These are phyloP conservation scores for Pyrocephalus nanus DNA, from an alignment of 2,797 vertebrate genomes.

Conservation along the genomic window DNA sequence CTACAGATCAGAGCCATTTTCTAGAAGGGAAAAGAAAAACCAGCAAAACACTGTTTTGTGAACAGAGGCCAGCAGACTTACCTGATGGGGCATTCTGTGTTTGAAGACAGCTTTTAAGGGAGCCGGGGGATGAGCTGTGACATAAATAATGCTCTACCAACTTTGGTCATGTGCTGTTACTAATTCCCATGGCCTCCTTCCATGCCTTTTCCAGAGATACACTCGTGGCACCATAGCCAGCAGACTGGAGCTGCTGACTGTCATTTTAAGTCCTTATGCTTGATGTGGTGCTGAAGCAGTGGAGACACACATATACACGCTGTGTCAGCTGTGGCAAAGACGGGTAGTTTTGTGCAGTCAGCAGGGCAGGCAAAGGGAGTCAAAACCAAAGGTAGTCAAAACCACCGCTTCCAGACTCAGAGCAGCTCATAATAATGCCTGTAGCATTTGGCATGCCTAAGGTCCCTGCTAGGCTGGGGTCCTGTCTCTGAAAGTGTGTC, in stretches of 20 bases:
- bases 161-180: neutral
- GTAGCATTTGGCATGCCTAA: rapidly evolving
- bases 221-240: rapidly evolving
- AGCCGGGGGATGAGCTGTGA: neutral
- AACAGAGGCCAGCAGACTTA: neutral
- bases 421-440: neutral
- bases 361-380: neutral
- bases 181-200: neutral
- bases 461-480: neutral
- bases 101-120: neutral
- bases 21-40: neutral
- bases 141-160: neutral
- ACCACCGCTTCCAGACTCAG: neutral
- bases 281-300: neutral
- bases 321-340: neutral
- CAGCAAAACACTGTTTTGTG: neutral
- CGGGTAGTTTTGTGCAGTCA: neutral
- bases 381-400: neutral
- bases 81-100: neutral
- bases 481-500: neutral
- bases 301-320: rapidly evolving
- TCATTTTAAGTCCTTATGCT: neutral
- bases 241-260: neutral
- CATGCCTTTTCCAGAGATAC: neutral
- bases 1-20: neutral